phyloP scores from a whole-genome alignment of 2,888 invertebrate genomes.

The Endotricha flammealis region DNA sequence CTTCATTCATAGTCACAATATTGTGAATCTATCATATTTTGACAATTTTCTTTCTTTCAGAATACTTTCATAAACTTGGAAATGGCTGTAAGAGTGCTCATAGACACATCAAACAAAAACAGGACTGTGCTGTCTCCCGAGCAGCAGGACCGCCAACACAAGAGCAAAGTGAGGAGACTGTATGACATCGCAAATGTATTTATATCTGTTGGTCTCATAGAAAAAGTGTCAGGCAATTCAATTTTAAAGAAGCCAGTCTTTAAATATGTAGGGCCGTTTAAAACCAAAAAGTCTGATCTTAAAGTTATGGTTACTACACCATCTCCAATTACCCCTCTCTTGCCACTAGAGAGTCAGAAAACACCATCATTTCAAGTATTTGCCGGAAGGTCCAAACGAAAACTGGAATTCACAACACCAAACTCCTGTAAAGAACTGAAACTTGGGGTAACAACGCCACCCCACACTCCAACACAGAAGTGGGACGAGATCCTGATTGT shows the following conservation, averaged over 20 bases:
- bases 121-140: conserved; percentile 71
- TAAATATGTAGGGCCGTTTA: conserved; percentile 79
- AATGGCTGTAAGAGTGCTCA: conserved; percentile 81
- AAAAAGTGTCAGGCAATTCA: conserved; percentile 81
- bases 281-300: conserved; percentile 53
- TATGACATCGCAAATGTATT: conserved; percentile 89
- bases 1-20: conserved; percentile 5
- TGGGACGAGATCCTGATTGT: conserved; percentile 78
- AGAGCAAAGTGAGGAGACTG: conserved; percentile 84
- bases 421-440: conserved; percentile 51
- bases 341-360: conserved; percentile 43
- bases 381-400: conserved; percentile 64
- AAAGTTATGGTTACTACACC: conserved; percentile 41
- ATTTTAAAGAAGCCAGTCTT: conserved; percentile 82
- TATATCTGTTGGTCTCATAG: conserved; percentile 84
- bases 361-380: conserved; percentile 49
- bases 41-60: too few relatives aligned
- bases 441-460: conserved; percentile 58
- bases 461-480: conserved; percentile 69
- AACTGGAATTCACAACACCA: conserved; percentile 66
- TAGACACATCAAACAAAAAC: conserved; percentile 68
- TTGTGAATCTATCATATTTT: conserved; percentile 13
- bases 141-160: conserved; percentile 74
- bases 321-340: conserved; percentile 61
- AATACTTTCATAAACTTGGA: conserved; percentile 82